Evolutionary conservation across 1,140 invertebrate species (phyloP), one percentile per base, ranked within the genome.

Genomic region (Calycopis cecrops): DNA sequence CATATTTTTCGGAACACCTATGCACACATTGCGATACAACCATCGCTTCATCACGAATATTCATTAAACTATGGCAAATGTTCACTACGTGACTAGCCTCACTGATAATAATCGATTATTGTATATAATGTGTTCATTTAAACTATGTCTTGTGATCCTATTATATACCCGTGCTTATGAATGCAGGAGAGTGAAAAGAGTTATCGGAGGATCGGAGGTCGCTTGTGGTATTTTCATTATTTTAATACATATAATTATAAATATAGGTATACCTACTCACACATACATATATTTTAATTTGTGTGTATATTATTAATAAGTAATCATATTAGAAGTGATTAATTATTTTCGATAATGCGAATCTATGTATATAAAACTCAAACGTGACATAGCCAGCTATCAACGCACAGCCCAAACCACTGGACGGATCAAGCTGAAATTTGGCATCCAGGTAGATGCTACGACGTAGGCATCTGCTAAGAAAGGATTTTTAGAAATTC

Each of bases 141-240:
- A n/a, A n/a, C 4, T 49, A 37, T 52, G 33, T 21, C 33, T 52
- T n/a, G 12, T 52, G n/a, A n/a, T 35, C 34, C 8, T 49, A 18
- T 3, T 49, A 17, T 35, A 42, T 59, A 9, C 10, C 53, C 35
- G 57, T 48, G 9, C 62, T 6, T 40, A 14, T n/a, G 57, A 73
- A 47, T 64, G 69, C 59, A 53, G 65, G 53, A 76, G 82, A 63
- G 63, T 82, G 17, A 83, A 76, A 58, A 69, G 82, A 63, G 69
- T 85, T 11, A 60, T 85, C 33, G 67, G 65, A 10, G 82, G 77
- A 21, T 16, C 48, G 9, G 74, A 71, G 51, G 72, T 85, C 7
- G 37, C 69, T 34, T 85, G 79, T 64, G 82, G 82, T 85, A 84
- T 60, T 65, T 55, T 44, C 12, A 16, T 59, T 34, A 48, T 52